Evolutionary conservation across 2,113 vertebrate genomes (phyloP).

Genomic region (Rhodinocichla rosea): DNA sequence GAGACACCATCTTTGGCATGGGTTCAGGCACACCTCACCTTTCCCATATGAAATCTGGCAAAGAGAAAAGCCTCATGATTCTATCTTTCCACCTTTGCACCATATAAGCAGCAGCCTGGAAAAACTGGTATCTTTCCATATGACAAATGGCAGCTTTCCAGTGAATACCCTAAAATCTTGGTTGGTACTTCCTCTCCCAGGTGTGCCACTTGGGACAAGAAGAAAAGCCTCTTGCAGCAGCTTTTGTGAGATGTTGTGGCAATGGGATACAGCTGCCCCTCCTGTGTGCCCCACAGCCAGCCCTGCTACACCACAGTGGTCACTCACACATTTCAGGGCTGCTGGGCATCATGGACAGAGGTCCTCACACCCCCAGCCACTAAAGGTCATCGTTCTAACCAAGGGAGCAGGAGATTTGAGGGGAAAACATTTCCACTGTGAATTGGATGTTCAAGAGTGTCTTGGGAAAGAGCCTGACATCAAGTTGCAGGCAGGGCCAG

Average conservation of each 20-base stretch:
- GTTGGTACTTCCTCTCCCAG: background rate
- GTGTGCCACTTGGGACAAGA: background rate
- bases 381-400: background rate
- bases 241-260: accelerated
- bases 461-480: background rate
- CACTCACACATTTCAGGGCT: background rate
- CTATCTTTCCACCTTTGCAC: background rate
- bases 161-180: background rate
- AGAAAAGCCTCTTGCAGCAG: background rate
- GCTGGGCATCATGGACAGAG: too few relatives aligned
- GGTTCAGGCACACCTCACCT: background rate
- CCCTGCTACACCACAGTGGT: accelerated
- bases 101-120: background rate
- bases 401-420: background rate
- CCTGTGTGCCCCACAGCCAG: background rate
- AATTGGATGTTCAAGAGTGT: background rate
- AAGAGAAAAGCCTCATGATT: background rate
- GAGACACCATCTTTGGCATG: background rate
- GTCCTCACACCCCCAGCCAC: accelerated
- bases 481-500: background rate
- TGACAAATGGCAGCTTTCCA: background rate
- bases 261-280: background rate
- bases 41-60: background rate
- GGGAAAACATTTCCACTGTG: constrained; percentile 7
- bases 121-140: background rate